Conservation (phyloP, 2,888 invertebrate species). For the Thereva unica region DNA sequence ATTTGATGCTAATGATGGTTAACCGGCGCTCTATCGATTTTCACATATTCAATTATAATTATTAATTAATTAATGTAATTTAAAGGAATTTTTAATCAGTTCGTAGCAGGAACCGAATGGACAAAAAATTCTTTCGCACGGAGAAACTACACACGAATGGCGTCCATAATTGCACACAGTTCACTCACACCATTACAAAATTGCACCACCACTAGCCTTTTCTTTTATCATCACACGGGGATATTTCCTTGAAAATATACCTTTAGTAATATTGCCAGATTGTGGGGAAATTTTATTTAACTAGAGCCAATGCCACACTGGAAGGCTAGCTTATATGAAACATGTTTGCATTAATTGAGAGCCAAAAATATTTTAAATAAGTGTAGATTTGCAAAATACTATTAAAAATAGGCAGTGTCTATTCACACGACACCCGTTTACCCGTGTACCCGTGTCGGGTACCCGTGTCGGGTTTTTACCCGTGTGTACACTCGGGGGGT, state of each 20-base stretch:
- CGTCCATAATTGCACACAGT: conserved; percentile 37
- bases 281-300: background rate
- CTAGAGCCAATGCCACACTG: background rate
- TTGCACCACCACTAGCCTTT: background rate
- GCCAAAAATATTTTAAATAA: no score
- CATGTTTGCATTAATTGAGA: no score
- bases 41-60: conserved; percentile 9
- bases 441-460: no score
- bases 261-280: background rate
- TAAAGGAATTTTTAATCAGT: conserved; percentile 17
- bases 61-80: conserved; percentile 11
- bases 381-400: no score
- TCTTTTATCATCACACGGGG: background rate
- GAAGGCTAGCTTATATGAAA: background rate
- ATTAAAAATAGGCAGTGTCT: no score
- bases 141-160: conserved; percentile 38
- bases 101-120: conserved; percentile 12
- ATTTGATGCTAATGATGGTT: conserved; percentile 1
- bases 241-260: background rate
- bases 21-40: conserved; percentile 4
- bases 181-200: background rate
- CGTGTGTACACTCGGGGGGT: no score
- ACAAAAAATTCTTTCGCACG: conserved; percentile 28
- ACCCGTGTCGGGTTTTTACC: no score
- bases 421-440: no score